phyloP scores from a whole-genome alignment of 2,797 vertebrate genomes.

The Decapterus maruadsi region DNA sequence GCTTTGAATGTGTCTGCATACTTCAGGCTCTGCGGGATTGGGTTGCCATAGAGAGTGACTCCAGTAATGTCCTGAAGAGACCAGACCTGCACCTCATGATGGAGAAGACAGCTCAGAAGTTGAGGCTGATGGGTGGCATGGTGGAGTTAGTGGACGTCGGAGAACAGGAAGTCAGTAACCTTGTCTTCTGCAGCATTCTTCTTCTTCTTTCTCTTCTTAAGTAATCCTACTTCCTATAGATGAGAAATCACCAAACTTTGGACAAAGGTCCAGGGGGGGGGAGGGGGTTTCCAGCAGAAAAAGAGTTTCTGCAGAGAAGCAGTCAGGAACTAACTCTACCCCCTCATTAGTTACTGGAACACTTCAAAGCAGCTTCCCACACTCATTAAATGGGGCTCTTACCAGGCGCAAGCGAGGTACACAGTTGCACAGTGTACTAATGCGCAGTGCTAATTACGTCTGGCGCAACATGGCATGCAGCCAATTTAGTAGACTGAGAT shows the following conservation, averaged over 20 bases:
- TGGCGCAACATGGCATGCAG: too few relatives aligned
- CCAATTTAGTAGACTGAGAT: too few relatives aligned
- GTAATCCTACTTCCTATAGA: too few relatives aligned
- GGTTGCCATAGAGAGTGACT: slow-evolving; percentile 86
- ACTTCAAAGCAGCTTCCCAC: slow-evolving; percentile 42
- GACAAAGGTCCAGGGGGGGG: too few relatives aligned
- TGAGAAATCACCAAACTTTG: too few relatives aligned
- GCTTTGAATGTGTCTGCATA: slow-evolving; percentile 14
- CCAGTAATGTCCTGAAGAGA: slow-evolving; percentile 81
- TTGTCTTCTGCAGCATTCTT: too few relatives aligned
- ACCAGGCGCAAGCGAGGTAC: too few relatives aligned
- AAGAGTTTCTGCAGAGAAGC: neutral
- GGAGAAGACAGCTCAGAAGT: slow-evolving; percentile 82
- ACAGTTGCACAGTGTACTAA: too few relatives aligned
- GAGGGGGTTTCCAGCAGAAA: neutral
- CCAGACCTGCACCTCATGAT: slow-evolving; percentile 84
- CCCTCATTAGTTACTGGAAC: slow-evolving; percentile 43
- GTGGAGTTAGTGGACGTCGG: slow-evolving; percentile 84
- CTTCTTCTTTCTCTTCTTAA: too few relatives aligned
- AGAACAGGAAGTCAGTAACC: slow-evolving; percentile 77
- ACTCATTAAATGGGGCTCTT: slow-evolving; percentile 30
- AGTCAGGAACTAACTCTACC: slow-evolving; percentile 16
- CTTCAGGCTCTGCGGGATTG: slow-evolving; percentile 81
- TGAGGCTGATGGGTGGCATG: slow-evolving; percentile 76
- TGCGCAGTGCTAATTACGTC: too few relatives aligned